Base-by-base conservation (phyloP, 2,113 vertebrate genomes). In the Perognathus longimembris region DNA sequence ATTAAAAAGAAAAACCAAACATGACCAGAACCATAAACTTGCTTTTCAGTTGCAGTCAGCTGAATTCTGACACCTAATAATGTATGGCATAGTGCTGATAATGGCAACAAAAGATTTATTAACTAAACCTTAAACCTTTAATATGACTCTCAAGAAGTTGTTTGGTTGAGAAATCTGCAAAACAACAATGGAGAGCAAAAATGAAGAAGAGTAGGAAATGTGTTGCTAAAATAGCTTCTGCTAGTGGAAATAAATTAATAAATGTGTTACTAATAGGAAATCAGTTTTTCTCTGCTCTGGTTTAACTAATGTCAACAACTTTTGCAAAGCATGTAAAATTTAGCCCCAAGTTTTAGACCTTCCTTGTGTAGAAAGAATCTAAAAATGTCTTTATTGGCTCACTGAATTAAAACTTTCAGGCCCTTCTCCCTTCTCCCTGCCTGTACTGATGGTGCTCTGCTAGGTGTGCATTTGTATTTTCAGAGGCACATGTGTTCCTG, bases 1-100 rank as follows among this genome's bases (percentile, higher is more conserved):
- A 96, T 90, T 92, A 93, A 88, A 93, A 87, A 80, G 64, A 87
- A 82, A 86, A 91, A 36, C 18, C 75, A 77, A 95, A 73, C n/a
- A 93, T 84, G 79, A 76, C 34, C 15, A 79, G 14, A 18, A 61
- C 63, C 45, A 73, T 15, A 24, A 85, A 50, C 36, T 95, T 59
- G 73, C 32, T 80, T 96, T 84, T 79, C 4, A 81, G 57, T 95
- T 17, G 45, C 14, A 73, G 34, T 69, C 66, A 88, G 67, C 59
- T 85, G 88, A 94, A 90, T 88, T 69, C 45, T 88, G 75, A 85
- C 6, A 28, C 54, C n/a, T 50, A 88, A 80, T 84, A 79, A 90
- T 9, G 17, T 79, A 75, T 79, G 59, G 64, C 50, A 88, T 81
- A 78, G 71, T 88, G 54, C 83, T 92, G 88, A 82, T 92, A 95